These are phyloP conservation scores for Microtus obscurus DNA, from an alignment of 2,797 vertebrate genomes.

Conservation along the genomic window DNA sequence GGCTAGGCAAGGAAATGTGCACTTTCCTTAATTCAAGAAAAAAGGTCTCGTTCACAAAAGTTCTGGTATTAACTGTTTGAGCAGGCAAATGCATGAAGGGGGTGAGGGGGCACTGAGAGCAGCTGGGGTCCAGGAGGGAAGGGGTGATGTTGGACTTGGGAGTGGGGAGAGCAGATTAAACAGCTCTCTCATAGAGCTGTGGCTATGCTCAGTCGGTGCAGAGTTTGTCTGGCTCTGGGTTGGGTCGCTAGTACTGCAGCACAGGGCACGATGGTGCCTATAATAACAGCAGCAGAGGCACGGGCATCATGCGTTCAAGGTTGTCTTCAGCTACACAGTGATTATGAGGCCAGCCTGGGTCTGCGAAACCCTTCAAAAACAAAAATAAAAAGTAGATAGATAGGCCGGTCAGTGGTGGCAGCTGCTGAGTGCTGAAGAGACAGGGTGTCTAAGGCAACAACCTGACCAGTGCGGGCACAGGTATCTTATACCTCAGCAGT, in stretches of 20 bases:
- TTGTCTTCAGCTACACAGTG: background rate
- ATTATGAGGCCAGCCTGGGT: background rate
- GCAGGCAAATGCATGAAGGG: background rate
- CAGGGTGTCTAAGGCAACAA: background rate
- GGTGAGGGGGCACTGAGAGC: background rate
- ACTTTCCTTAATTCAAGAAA: background rate
- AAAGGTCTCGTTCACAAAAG: background rate
- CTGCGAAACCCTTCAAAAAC: background rate
- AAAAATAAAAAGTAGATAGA: no score
- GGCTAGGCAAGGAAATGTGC: background rate
- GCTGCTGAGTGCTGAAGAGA: background rate
- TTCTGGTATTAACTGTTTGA: background rate
- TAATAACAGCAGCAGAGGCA: background rate
- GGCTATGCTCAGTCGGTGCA: background rate
- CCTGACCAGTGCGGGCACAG: rapidly evolving
- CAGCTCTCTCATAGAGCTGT: background rate
- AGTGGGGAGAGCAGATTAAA: background rate
- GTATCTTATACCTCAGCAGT: background rate
- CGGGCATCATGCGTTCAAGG: background rate
- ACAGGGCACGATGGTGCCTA: background rate
- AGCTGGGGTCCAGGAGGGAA: background rate
- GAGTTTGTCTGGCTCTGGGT: background rate
- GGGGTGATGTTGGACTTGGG: no score
- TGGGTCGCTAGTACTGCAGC: background rate
- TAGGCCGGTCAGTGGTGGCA: background rate